Evolutionary conservation across 1,140 invertebrate species (phyloP), one percentile per base, ranked within the genome.

Genomic region (Micrasema longulum): DNA sequence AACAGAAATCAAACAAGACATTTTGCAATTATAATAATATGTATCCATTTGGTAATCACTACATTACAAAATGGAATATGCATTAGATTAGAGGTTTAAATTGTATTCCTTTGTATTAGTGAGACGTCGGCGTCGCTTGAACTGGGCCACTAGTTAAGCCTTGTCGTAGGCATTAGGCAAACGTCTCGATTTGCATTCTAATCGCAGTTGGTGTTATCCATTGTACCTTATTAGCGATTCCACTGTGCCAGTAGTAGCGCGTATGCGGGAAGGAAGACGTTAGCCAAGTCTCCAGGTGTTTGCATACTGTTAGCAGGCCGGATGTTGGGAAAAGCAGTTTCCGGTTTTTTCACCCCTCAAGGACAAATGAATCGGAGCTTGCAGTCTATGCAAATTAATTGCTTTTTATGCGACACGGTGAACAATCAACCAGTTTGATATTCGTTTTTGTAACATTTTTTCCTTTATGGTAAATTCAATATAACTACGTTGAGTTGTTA

Each of bases 121-220:
- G n/a, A n/a, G n/a, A n/a, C n/a, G 18, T n/a, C 22, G 50, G 12
- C 10, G 22, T 12, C 1, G 11, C 48, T 53, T 10, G n/a, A 38
- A 38, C 35, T 1, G 7, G 14, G 14, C 14, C 35, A 36, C n/a
- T 11, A 14, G 55, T 12, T 35, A 65, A 65, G 35, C 63, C 63
- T 41, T 43, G 63, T 63, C 22, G 60, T 65, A 50, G 63, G 45
- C 26, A 35, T 65, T 43, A 65, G 35, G 45, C 35, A 23, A 63
- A 38, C 65, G 45, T 48, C 50, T 67, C 47, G 55, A 67, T 67
- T 67, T 48, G 41, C 65, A 67, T 67, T 67, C 65, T 53, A 53
- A 53, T 53, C 65, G 50, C 48, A 41, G 47, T 22, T 16, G 26
- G 18, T 36, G 50, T 67, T 65, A 65, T 65, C 63, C 35, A 43